phyloP scores from a whole-genome alignment of 2,113 vertebrate species.

The Hyperoodon ampullatus region DNA sequence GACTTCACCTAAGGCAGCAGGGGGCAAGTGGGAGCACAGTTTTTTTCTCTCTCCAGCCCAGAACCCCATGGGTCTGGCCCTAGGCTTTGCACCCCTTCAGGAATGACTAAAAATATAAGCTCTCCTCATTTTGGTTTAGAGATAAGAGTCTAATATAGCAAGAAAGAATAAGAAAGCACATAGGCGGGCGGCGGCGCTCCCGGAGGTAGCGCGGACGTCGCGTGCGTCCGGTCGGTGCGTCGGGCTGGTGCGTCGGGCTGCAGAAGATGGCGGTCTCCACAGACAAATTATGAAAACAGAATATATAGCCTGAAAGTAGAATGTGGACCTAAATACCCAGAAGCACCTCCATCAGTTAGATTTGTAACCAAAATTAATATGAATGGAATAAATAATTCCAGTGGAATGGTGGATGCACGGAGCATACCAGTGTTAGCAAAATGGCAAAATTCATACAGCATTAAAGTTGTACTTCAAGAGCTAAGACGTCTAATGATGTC shows the following conservation, averaged over 20 bases:
- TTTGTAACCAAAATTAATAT: constrained; percentile 99
- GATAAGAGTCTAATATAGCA: neutral
- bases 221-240: no score
- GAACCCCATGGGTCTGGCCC: neutral
- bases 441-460: constrained; percentile 99
- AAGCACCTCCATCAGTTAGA: constrained; percentile 97
- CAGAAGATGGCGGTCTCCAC: no score
- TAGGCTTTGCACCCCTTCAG: neutral
- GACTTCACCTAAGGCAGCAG: neutral
- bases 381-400: constrained; percentile 99
- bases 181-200: no score
- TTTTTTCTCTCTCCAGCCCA: neutral
- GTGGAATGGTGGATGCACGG: constrained; percentile 97
- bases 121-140: neutral
- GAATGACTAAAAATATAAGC: neutral
- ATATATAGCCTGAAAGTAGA: constrained; percentile 99
- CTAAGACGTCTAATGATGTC: constrained; percentile 99
- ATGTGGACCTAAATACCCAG: constrained; percentile 98
- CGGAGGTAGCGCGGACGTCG: no score
- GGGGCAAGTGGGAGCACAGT: neutral
- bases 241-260: no score
- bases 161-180: neutral
- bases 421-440: constrained; percentile 99
- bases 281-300: constrained; percentile 99
- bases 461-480: constrained; percentile 99